These are phyloP conservation scores for Zoroaster sp. DNA, from an alignment of 53 echinoderm and acorn worm species.

Conservation along the genomic window DNA sequence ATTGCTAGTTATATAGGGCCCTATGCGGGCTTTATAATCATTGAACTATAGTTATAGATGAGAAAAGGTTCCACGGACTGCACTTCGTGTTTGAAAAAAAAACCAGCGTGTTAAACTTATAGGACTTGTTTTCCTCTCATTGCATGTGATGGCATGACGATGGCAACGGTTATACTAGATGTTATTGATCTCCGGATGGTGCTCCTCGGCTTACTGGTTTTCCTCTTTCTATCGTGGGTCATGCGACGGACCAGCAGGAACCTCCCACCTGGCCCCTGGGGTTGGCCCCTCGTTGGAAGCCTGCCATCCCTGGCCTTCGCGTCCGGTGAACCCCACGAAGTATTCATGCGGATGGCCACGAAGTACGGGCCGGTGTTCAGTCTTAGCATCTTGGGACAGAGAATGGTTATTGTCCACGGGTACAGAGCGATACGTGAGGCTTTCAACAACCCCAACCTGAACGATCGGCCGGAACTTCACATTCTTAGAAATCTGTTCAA, in stretches of 20 bases:
- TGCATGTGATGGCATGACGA: neutral
- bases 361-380: constrained; percentile 51
- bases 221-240: constrained; percentile 24
- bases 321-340: constrained; percentile 44
- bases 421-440: constrained; percentile 59
- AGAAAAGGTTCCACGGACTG: neutral
- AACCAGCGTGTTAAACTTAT: neutral
- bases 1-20: neutral
- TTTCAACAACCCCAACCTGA: constrained; percentile 42
- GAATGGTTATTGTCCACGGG: constrained; percentile 59
- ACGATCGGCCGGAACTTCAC: constrained; percentile 47
- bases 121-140: neutral
- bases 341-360: constrained; percentile 38
- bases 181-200: neutral
- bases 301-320: constrained; percentile 49
- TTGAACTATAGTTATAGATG: neutral
- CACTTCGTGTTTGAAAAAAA: neutral
- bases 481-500: constrained; percentile 12
- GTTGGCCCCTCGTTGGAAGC: constrained; percentile 53
- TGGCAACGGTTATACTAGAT: neutral
- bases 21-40: neutral
- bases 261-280: constrained; percentile 65
- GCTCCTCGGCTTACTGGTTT: neutral
- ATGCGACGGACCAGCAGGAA: constrained; percentile 1
- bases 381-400: constrained; percentile 46